Evolutionary conservation across 2,797 vertebrate species (phyloP), one percentile per base, ranked within the genome.

Genomic region (Lophius americanus): DNA sequence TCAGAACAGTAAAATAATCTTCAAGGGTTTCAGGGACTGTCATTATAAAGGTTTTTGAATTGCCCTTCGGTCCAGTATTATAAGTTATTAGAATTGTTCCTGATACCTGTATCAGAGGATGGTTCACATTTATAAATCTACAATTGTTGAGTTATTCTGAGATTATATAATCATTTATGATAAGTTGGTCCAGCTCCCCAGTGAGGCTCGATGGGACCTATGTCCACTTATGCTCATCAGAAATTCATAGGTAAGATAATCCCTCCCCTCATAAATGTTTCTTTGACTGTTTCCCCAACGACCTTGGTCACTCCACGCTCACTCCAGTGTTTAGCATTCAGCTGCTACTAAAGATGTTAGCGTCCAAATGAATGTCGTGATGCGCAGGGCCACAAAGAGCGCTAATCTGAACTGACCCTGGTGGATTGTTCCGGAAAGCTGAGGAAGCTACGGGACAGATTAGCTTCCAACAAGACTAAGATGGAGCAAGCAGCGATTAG

Each of bases 261-360:
- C 91, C 89, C 76, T 73, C 81, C 70, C 78, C 79, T 85, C 65
- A 66, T 87, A 80, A 85, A 76, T 86, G 82, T 88, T 86, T 80
- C 78, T 55, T 23, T 65, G 79, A 70, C 82, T 77, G 84, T 89
- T 80, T 77, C 79, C 66, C 66, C 41, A 41, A 78, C 68, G 78
- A 23, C 73, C 61, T 78, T 48, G 64, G 78, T 75, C 81, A 78
- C 70, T 82, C 72, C 1, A 55, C 60, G 44, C 49, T 81, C 71
- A 50, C 79, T 81, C 78, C 64, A 0, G 82, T 81, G 88, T 95
- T 95, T 95, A 95, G 93, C 94, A 92, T 96, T 97, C 95, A 95
- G 95, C 95, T 95, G 92, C 89, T 94, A 92, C 94, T 94, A 89
- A 95, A 97, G 95, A 96, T 93, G 94, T 96, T 95, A 93, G 80